Percentiles rank a stretch among this genome's conserved stretches.
Evolutionary conservation across 2,113 vertebrate genomes (phyloP).

Genomic region (Dipodomys ordii): DNA sequence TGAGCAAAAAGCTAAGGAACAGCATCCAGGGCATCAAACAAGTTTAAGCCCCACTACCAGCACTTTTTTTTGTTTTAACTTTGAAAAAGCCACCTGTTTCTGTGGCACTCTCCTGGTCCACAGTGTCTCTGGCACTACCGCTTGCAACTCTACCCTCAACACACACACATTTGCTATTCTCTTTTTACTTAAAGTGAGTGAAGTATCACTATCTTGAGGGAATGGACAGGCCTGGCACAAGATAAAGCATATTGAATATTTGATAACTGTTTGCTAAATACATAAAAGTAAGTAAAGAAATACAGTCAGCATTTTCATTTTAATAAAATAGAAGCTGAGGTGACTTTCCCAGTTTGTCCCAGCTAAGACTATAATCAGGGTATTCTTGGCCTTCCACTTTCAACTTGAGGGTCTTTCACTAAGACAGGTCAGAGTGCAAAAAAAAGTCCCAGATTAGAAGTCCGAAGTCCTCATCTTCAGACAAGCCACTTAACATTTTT

Average conservation of each 20-base stretch:
- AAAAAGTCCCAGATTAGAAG: not conserved
- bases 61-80: too few relatives aligned
- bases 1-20: too few relatives aligned
- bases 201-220: not conserved
- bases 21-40: too few relatives aligned
- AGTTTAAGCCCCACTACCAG: too few relatives aligned
- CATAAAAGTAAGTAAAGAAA: constrained; percentile 16
- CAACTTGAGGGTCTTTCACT: too few relatives aligned
- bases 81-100: not conserved
- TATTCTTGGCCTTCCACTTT: too few relatives aligned
- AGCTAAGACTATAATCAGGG: not conserved
- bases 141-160: not conserved
- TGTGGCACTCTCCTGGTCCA: not conserved
- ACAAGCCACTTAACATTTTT: constrained; percentile 1
- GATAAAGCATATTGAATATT: too few relatives aligned
- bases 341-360: constrained; percentile 17
- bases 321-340: constrained; percentile 8
- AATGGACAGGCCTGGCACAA: not conserved
- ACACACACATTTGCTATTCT: not conserved
- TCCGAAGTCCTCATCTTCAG: not conserved
- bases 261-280: not conserved
- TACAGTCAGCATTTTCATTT: constrained; percentile 1
- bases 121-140: too few relatives aligned
- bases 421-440: too few relatives aligned
- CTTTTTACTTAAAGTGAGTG: not conserved